phyloP scores from a whole-genome alignment of 2,888 invertebrate genomes.

The Cosmia trapezina region DNA sequence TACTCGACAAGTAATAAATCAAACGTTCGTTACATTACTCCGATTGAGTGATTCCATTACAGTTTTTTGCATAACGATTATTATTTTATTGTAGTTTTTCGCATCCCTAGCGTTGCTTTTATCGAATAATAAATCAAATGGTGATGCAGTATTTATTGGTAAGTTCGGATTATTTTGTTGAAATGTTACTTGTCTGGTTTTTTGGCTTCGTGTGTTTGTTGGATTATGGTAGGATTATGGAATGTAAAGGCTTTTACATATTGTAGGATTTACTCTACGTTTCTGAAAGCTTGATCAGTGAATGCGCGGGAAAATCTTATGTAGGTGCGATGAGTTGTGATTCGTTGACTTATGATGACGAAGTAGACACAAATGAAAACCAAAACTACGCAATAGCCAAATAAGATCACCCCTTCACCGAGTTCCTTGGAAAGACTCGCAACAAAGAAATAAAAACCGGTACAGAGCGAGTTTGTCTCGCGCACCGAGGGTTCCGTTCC shows the following conservation, averaged over 20 bases:
- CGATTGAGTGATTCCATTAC: conserved; percentile 89
- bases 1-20: conserved; percentile 87
- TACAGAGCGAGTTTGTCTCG: too few species aligned
- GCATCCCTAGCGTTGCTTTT: conserved; percentile 61
- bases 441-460: too few species aligned
- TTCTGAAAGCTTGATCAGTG: neutral
- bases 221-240: neutral
- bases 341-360: neutral
- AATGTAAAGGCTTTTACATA: conserved; percentile 14
- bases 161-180: conserved; percentile 34
- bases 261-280: neutral
- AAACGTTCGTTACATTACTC: conserved; percentile 87
- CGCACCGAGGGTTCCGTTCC: too few species aligned
- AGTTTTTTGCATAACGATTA: conserved; percentile 87
- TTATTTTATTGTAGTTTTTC: conserved; percentile 67
- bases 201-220: conserved; percentile 13
- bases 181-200: conserved; percentile 28
- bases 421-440: too few species aligned
- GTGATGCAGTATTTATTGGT: conserved; percentile 56
- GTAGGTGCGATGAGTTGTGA: neutral
- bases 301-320: neutral
- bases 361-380: neutral
- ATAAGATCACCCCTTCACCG: neutral
- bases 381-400: neutral
- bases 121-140: conserved; percentile 65